phyloP scores from a whole-genome alignment of 2,113 vertebrate species.

The Oophaga pumilio region DNA sequence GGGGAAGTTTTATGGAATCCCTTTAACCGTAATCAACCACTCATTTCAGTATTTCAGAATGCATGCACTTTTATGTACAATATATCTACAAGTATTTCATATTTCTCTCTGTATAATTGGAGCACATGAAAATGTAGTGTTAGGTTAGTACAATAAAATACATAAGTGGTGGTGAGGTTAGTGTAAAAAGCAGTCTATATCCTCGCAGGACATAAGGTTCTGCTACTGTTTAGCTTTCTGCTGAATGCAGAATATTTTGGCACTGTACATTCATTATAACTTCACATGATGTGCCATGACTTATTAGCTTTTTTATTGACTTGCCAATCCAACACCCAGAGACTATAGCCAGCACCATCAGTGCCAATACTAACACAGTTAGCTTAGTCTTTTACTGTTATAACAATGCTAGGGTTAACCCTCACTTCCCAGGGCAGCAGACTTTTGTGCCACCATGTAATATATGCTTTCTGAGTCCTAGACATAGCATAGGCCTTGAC shows the following conservation, averaged over 20 bases:
- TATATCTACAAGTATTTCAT: neutral
- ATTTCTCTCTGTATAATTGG: neutral
- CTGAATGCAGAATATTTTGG: neutral
- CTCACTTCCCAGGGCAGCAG: slow-evolving; percentile 3
- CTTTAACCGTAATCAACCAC: neutral
- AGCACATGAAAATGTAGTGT: neutral
- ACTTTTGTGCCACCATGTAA: neutral
- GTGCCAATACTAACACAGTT: no score
- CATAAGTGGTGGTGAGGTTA: neutral
- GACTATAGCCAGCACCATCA: neutral
- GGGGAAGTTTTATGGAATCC: neutral
- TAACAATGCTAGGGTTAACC: slow-evolving; percentile 29
- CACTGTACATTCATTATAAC: neutral
- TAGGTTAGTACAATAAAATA: neutral
- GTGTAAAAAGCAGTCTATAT: neutral
- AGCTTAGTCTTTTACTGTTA: neutral
- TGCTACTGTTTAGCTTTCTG: neutral
- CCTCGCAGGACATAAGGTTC: neutral
- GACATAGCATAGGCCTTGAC: neutral
- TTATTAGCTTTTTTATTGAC: neutral
- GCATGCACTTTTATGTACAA: neutral
- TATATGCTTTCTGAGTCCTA: slow-evolving; percentile 12
- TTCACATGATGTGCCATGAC: neutral
- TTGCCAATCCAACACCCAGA: neutral
- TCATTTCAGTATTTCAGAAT: neutral